These are phyloP conservation scores for Halcyon badia DNA, from an alignment of 2,797 vertebrate species.

Conservation along the genomic window DNA sequence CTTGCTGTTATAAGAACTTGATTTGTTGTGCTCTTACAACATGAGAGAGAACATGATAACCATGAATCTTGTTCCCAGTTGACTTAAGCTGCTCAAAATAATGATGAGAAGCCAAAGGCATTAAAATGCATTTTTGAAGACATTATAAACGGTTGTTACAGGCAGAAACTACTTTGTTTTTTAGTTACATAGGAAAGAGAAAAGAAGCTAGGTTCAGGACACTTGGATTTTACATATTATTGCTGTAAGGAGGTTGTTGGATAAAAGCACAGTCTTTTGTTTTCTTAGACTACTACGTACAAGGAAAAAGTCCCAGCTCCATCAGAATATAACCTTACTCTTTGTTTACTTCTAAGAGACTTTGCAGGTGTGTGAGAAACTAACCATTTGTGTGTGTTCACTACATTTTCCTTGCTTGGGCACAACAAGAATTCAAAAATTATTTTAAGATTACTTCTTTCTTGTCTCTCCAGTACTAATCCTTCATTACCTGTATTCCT, in stretches of 20 bases:
- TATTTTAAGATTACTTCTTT: background rate
- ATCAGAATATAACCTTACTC: conserved; percentile 39
- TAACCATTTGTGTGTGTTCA: background rate
- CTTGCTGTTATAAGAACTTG: conserved; percentile 25
- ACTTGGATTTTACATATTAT: background rate
- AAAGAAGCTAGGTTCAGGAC: background rate
- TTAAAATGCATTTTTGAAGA: conserved; percentile 71
- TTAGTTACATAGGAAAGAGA: conserved; percentile 6
- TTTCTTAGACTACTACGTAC: background rate
- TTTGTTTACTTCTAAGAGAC: conserved; percentile 41
- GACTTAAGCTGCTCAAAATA: conserved; percentile 66
- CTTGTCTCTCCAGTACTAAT: background rate
- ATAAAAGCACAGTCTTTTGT: background rate
- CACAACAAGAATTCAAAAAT: background rate
- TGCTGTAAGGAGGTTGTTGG: background rate
- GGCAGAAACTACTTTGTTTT: conserved; percentile 47
- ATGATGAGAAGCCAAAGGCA: conserved; percentile 48
- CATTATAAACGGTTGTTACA: conserved; percentile 43
- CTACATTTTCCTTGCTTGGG: conserved; percentile 22
- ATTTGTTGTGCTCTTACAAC: conserved; percentile 26
- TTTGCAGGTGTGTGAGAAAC: conserved; percentile 51
- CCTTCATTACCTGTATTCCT: conserved; percentile 21
- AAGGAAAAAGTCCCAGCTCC: background rate
- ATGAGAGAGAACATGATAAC: background rate
- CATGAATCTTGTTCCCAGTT: conserved; percentile 50